These are phyloP conservation scores for Cyclopterus lumpus DNA, from an alignment of 2,797 vertebrate species.

Conservation along the genomic window DNA sequence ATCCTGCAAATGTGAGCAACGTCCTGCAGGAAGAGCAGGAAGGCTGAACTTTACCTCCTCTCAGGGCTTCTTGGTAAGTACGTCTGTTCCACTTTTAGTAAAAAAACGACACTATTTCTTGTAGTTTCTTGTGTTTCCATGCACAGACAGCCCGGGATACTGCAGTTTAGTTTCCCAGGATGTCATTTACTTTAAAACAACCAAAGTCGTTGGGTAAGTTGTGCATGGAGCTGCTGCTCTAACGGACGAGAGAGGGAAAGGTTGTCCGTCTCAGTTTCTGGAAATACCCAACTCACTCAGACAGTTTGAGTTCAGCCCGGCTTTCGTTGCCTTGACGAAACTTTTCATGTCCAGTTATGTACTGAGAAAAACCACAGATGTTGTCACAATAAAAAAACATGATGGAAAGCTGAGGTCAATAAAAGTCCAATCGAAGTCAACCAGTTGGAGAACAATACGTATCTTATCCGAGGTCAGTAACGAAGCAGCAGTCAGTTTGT, in stretches of 20 bases:
- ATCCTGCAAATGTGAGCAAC: background rate
- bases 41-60: background rate
- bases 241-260: background rate
- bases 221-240: slow-evolving; percentile 11
- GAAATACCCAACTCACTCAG: slow-evolving; percentile 27
- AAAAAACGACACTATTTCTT: no score
- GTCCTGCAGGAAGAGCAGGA: background rate
- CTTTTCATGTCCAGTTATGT: background rate
- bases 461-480: background rate
- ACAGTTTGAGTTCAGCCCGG: background rate
- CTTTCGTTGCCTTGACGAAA: background rate
- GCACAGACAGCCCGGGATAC: background rate
- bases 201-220: background rate
- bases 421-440: background rate
- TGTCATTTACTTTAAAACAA: background rate
- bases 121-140: background rate
- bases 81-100: background rate
- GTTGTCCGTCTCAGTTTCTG: slow-evolving; percentile 7
- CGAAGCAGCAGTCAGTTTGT: background rate
- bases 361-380: background rate
- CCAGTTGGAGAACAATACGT: background rate
- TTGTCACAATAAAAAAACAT: background rate
- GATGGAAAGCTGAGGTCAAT: background rate
- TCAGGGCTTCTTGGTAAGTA: background rate
- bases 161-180: background rate